Percentiles rank a stretch among this genome's conserved stretches.
Evolutionary conservation across 2,113 vertebrate species (phyloP).

Genomic region (Malurus melanocephalus): DNA sequence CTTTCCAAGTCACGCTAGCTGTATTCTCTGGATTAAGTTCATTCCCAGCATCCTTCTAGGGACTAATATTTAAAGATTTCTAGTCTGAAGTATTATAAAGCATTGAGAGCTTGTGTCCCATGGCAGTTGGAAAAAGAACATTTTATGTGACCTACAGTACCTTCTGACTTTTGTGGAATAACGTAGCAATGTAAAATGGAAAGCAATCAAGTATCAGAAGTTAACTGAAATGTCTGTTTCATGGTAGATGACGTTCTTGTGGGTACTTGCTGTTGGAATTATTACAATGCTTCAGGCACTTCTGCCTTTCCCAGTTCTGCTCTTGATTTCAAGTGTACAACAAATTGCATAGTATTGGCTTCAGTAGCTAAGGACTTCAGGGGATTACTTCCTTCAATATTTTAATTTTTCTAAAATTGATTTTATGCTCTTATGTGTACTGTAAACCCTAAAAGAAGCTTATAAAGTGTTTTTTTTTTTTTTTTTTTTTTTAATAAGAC

Average conservation of each 20-base stretch:
- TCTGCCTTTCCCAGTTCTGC: background rate
- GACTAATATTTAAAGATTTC: background rate
- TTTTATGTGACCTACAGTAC: fast-evolving
- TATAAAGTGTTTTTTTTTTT: background rate
- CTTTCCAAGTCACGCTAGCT: background rate
- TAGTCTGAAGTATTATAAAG: background rate
- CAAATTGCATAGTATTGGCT: background rate
- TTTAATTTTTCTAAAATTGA: background rate
- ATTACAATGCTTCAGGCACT: background rate
- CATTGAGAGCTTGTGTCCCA: background rate
- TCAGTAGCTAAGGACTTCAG: background rate
- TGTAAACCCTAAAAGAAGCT: background rate
- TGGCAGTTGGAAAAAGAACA: background rate
- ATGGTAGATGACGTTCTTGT: background rate
- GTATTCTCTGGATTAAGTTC: background rate
- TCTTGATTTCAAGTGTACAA: background rate
- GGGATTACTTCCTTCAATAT: background rate
- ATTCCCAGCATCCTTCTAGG: background rate
- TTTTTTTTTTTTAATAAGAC: background rate
- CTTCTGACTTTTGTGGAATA: background rate
- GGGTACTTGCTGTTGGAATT: background rate
- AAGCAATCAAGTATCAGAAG: background rate
- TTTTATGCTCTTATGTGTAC: background rate
- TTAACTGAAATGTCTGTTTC: background rate
- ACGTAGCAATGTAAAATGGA: background rate